Percentiles rank a stretch among this genome's conserved stretches.
phyloP scores from a whole-genome alignment of 2,113 vertebrate species.

The Clarias gariepinus region DNA sequence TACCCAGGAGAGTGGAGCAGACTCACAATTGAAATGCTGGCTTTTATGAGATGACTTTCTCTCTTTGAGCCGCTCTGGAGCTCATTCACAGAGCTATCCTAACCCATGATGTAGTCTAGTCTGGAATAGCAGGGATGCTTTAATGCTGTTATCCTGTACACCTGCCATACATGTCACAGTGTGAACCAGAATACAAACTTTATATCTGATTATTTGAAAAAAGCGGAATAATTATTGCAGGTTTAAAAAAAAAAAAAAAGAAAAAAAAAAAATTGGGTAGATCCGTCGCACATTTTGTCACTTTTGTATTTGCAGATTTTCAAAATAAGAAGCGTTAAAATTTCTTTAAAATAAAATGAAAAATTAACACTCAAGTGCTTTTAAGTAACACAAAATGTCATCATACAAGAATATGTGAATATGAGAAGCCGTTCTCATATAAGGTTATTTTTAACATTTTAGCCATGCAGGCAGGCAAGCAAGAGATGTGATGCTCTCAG shows the following conservation, averaged over 20 bases:
- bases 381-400: not conserved
- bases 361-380: not conserved
- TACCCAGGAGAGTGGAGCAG: constrained; percentile 52
- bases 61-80: constrained; percentile 9
- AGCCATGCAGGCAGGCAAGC: not conserved
- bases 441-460: constrained; percentile 11
- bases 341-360: not conserved
- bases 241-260: not conserved
- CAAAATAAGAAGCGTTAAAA: not conserved
- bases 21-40: constrained; percentile 40
- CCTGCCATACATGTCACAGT: not conserved
- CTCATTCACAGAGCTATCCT: constrained; percentile 1
- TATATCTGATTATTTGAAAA: not conserved
- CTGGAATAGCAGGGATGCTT: not conserved
- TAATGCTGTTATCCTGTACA: not conserved
- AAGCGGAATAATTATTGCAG: not conserved
- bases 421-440: not conserved
- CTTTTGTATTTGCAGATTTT: not conserved
- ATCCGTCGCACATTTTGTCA: not conserved
- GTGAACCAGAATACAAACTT: not conserved
- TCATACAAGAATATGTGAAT: not conserved
- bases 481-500: not conserved
- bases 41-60: constrained; percentile 24
- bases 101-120: not conserved
- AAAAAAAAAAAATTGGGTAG: no score